Base-by-base conservation (phyloP, 1,140 invertebrate genomes). In the Meloidogyne exigua region DNA sequence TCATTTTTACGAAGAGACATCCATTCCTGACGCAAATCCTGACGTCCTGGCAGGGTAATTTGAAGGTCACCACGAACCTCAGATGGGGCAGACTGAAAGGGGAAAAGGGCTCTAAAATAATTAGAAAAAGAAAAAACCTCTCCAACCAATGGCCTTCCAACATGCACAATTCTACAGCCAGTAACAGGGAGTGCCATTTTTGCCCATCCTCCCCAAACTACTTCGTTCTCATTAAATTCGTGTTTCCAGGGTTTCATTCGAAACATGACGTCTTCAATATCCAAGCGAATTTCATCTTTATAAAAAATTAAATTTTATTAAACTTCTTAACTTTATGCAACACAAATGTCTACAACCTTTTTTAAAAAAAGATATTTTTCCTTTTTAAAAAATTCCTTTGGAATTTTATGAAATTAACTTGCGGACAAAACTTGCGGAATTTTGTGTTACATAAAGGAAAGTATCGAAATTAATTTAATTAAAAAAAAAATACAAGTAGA, bases 151-250 rank as follows among this genome's bases (percentile, higher is more conserved):
- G 91, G 91, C 84, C 91, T 91, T 5, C 89, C 90, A 32, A 90
- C 89, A 87, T 89, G 78, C 68, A 98, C 93, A 21, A 98, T 93
- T 13, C 93, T 92, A 89, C 98, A 98, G 76, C 92, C 92, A 10
- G 92, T 90, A 62, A 99, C 94, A 0, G 95, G 94, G 82, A 97
- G 93, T 2, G 96, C 96, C 96, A 99, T 99, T 77, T 95, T 90
- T 0, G 96, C 95, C 95, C 96, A 99, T 21, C 96, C 96, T 10
- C 94, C 94, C 89, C 96, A 99, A 81, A 93, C 92, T 36, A 92
- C 92, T 70, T 91, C 92, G 0, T 91, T 92, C 88, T 95, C 93
- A 90, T 97, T 66, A 25, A 70, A 68, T 76, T 87, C 85, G 68
- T 87, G 86, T 89, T 91, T 92, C 93, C 95, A 98, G 71, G 96